Conservation (phyloP, 2,113 vertebrate genomes). For the Dasyprocta punctata region DNA sequence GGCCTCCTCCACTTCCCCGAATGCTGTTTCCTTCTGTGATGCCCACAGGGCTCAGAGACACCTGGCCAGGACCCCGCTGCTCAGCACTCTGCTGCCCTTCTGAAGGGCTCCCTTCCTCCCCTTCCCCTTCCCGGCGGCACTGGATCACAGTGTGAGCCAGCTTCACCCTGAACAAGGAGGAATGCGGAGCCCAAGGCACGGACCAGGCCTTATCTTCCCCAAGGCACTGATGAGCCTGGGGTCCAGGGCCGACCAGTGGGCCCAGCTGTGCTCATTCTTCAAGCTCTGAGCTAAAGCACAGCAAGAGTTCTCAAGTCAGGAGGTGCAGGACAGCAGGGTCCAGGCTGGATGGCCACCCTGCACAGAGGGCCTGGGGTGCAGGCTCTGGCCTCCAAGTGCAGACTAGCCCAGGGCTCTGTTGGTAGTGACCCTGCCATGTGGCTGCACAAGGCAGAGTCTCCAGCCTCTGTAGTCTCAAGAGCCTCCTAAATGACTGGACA, state of each 20-base stretch:
- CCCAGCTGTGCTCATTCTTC: background rate
- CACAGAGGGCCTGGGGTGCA: too few relatives aligned
- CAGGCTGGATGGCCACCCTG: background rate
- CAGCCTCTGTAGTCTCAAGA: background rate
- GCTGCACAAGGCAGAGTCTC: background rate
- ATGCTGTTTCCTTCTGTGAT: background rate
- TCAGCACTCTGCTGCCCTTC: background rate
- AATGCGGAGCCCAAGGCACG: background rate
- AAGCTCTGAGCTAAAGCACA: background rate
- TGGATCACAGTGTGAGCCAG: background rate
- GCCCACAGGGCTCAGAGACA: background rate
- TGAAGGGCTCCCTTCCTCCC: background rate
- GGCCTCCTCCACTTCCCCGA: background rate
- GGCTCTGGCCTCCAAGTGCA: too few relatives aligned
- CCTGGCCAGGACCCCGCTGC: background rate
- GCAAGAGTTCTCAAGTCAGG: background rate
- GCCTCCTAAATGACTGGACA: background rate
- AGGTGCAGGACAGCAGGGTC: background rate
- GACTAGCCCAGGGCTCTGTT: background rate
- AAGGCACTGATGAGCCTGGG: background rate
- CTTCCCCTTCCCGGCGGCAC: background rate
- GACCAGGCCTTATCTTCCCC: background rate
- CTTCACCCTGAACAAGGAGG: background rate
- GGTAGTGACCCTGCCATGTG: background rate
- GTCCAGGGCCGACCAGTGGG: background rate